Evolutionary conservation across 1,140 invertebrate genomes (phyloP).

Genomic region (Calliphora vicina): DNA sequence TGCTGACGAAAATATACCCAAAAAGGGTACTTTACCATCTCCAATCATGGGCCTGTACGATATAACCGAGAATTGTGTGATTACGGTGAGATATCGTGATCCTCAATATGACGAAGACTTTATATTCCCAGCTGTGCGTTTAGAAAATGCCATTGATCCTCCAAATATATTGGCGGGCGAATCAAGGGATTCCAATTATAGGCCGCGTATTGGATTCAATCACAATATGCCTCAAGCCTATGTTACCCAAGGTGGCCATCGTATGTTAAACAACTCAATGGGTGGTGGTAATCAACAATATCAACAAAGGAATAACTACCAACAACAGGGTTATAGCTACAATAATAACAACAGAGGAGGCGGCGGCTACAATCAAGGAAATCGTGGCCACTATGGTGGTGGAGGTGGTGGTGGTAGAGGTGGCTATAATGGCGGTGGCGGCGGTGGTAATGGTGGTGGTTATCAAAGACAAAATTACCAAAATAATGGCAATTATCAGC

Average conservation of each 20-base stretch:
- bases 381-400: not conserved
- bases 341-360: slow-evolving; percentile 20
- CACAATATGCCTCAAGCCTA: slow-evolving; percentile 30
- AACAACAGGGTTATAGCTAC: not conserved
- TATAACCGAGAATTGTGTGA: slow-evolving; percentile 68
- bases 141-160: slow-evolving; percentile 76
- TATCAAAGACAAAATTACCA: not conserved
- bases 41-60: slow-evolving; percentile 74
- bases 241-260: slow-evolving; percentile 33
- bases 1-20: slow-evolving; percentile 72
- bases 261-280: slow-evolving; percentile 28
- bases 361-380: no score
- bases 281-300: not conserved
- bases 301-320: not conserved
- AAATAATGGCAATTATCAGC: not conserved
- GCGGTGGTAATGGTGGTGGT: not conserved
- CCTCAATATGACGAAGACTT: slow-evolving; percentile 79
- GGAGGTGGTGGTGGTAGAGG: not conserved
- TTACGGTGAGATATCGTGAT: slow-evolving; percentile 81
- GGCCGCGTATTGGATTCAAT: slow-evolving; percentile 50
- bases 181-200: slow-evolving; percentile 42
- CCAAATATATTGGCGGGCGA: slow-evolving; percentile 79
- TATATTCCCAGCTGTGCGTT: slow-evolving; percentile 78
- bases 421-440: not conserved
- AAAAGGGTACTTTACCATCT: slow-evolving; percentile 72